These are phyloP conservation scores for Hybognathus amarus DNA, from an alignment of 2,797 vertebrate genomes.

Conservation along the genomic window DNA sequence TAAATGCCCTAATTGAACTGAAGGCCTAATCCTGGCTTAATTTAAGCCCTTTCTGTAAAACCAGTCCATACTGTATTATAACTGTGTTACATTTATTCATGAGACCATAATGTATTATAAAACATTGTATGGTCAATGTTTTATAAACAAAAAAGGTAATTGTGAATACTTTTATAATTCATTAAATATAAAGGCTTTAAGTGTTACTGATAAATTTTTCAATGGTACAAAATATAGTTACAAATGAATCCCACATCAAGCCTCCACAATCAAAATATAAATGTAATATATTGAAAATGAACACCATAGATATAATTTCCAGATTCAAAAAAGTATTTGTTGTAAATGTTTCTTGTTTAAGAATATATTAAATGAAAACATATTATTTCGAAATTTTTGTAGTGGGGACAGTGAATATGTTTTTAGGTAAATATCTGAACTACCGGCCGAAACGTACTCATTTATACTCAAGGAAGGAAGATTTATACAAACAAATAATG, in stretches of 20 bases:
- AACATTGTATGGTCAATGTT: no score
- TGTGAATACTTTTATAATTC: not conserved
- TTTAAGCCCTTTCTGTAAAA: no score
- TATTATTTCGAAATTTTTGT: not conserved
- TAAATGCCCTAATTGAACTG: no score
- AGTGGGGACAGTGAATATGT: not conserved
- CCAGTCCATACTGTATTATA: not conserved
- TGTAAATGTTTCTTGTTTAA: not conserved
- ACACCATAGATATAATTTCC: not conserved
- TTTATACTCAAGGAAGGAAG: not conserved
- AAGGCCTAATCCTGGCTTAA: no score
- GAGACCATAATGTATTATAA: not conserved
- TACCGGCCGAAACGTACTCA: not conserved
- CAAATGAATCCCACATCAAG: not conserved
- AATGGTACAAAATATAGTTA: not conserved
- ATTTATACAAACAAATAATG: not conserved
- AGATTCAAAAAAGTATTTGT: constrained; percentile 12
- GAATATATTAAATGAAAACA: not conserved
- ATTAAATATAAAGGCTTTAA: not conserved
- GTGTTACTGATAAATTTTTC: not conserved
- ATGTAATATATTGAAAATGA: not conserved
- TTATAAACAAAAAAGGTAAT: no score
- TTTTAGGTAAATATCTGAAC: not conserved
- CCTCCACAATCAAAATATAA: not conserved
- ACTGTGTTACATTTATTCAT: not conserved